These are phyloP conservation scores for Chloroceryle amazona DNA, from an alignment of 2,797 vertebrate genomes.

Conservation along the genomic window DNA sequence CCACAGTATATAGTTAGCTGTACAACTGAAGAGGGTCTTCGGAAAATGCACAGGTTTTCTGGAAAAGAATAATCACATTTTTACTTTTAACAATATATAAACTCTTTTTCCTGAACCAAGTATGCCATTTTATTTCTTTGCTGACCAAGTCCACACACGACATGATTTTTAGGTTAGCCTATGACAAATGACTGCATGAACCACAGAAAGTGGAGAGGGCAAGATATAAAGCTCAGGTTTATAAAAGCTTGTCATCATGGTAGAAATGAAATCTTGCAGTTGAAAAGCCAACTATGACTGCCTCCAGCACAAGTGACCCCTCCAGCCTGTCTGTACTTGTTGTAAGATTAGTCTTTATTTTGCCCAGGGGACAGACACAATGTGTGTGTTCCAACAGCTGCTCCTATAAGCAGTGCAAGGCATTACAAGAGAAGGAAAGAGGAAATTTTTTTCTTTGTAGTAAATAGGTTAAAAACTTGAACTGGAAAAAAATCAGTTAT, in stretches of 20 bases:
- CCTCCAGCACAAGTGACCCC: conserved; percentile 5
- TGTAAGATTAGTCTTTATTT: conserved; percentile 31
- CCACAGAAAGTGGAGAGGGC: not conserved
- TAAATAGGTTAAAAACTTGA: not conserved
- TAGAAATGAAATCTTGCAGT: conserved; percentile 10
- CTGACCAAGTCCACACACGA: not conserved
- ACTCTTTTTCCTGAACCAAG: not conserved
- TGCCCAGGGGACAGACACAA: not conserved
- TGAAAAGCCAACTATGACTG: conserved; percentile 25
- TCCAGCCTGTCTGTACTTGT: not conserved
- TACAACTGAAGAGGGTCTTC: not conserved
- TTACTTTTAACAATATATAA: not conserved
- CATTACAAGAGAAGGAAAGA: not conserved
- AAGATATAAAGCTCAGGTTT: conserved; percentile 31
- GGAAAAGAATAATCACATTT: not conserved
- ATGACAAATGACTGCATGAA: conserved; percentile 43
- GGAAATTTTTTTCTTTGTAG: not conserved
- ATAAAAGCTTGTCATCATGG: conserved; percentile 5
- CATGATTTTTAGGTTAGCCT: not conserved
- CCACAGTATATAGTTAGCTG: not conserved
- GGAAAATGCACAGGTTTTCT: not conserved
- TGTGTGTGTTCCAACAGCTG: conserved; percentile 1
- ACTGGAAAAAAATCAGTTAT: not conserved
- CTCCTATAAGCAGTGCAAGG: not conserved
- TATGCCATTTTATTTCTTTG: not conserved